Evolutionary conservation across 2,888 invertebrate genomes (phyloP).

Genomic region (Hoplodrina ambigua): DNA sequence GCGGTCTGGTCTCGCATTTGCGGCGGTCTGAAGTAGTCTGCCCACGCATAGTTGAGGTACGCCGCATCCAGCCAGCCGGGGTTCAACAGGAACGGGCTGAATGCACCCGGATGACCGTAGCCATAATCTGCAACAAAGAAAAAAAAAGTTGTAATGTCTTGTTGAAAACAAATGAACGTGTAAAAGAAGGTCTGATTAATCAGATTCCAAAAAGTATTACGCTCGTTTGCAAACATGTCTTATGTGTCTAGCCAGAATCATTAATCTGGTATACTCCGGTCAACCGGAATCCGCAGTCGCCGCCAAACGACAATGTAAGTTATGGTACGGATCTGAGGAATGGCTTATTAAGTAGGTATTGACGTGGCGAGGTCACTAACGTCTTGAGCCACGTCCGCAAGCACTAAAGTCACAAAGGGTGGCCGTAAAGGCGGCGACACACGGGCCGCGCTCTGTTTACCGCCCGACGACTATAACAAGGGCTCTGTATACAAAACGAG

Average conservation of each 20-base stretch:
- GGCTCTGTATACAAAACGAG: constrained; percentile 88
- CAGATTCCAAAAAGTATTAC: not conserved
- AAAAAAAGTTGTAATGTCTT: constrained; percentile 36
- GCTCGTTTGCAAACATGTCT: constrained; percentile 17
- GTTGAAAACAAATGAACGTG: constrained; percentile 6
- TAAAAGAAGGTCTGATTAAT: constrained; percentile 1
- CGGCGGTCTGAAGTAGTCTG: constrained; percentile 92
- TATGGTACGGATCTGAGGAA: constrained; percentile 52
- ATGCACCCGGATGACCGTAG: constrained; percentile 94
- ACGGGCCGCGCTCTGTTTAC: constrained; percentile 86
- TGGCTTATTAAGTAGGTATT: constrained; percentile 69
- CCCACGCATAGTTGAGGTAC: constrained; percentile 94
- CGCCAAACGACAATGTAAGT: constrained; percentile 37
- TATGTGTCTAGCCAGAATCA: constrained; percentile 40
- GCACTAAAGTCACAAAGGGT: constrained; percentile 84
- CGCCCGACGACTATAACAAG: constrained; percentile 86
- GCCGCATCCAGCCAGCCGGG: constrained; percentile 96
- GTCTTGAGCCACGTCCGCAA: constrained; percentile 80
- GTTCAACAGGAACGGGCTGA: constrained; percentile 95
- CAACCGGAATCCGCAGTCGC: constrained; percentile 53
- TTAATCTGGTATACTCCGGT: constrained; percentile 22
- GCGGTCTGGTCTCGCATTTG: constrained; percentile 81
- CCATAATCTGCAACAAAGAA: constrained; percentile 92
- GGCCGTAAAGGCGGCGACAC: constrained; percentile 88
- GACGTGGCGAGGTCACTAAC: constrained; percentile 71